Evolutionary conservation across 2,797 vertebrate species (phyloP).

Genomic region (Myotis vivesi): DNA sequence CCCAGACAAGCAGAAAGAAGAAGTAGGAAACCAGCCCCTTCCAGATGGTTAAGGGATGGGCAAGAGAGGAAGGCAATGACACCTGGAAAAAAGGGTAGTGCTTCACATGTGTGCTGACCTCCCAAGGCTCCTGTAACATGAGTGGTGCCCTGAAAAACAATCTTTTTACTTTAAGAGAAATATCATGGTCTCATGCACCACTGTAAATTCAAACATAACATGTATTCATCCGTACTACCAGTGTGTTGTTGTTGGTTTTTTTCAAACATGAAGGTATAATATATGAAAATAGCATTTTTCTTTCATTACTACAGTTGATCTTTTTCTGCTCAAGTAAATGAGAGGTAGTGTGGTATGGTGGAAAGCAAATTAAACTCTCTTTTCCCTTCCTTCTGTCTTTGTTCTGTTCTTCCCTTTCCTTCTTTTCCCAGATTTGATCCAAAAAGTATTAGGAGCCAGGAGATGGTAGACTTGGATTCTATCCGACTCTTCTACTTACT

Average conservation of each 20-base stretch:
- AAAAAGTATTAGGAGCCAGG: not conserved
- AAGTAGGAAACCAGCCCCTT: not conserved
- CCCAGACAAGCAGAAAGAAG: not conserved
- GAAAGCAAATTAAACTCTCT: not conserved
- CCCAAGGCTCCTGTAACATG: not conserved
- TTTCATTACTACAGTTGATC: not conserved
- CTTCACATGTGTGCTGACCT: too few species aligned
- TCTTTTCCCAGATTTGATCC: not conserved
- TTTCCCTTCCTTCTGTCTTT: not conserved
- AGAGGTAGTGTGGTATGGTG: not conserved
- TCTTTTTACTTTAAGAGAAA: not conserved
- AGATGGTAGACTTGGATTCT: not conserved
- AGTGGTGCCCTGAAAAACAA: not conserved
- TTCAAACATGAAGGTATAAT: not conserved
- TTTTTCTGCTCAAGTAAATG: not conserved
- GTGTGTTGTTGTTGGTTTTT: not conserved
- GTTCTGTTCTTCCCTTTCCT: not conserved
- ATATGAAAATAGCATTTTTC: not conserved
- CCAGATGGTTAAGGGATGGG: not conserved
- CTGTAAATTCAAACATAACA: not conserved
- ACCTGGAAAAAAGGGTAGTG: not conserved
- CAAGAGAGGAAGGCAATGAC: conserved; percentile 3
- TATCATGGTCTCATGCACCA: not conserved
- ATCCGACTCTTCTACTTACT: not conserved
- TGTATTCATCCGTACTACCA: not conserved